phyloP scores from a whole-genome alignment of 2,797 vertebrate species.

The Lithobates sylvaticus region DNA sequence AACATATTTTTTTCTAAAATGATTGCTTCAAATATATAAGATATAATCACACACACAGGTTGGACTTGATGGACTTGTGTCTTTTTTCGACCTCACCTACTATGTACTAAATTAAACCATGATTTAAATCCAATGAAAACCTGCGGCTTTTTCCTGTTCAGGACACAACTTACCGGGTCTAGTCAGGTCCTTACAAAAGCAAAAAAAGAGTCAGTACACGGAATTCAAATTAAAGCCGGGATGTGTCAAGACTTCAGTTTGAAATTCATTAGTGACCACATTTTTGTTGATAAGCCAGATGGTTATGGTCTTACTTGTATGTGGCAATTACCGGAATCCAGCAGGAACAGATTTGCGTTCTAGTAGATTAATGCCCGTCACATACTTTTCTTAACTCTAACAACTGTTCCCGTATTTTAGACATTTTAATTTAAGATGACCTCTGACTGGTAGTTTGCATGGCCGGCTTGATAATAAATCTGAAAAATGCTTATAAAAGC shows the following conservation, averaged over 20 bases:
- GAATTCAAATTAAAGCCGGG: slow-evolving; percentile 7
- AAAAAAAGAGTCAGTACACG: background rate
- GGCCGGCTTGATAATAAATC: slow-evolving; percentile 12
- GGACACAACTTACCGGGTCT: background rate
- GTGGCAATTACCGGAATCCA: slow-evolving; percentile 29
- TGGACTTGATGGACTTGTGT: too few relatives aligned
- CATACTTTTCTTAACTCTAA: slow-evolving; percentile 27
- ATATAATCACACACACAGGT: too few relatives aligned
- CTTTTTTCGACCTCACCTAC: too few relatives aligned
- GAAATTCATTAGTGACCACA: slow-evolving; percentile 39
- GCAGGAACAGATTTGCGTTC: slow-evolving; percentile 18
- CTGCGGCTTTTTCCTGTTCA: background rate
- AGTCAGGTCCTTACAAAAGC: background rate
- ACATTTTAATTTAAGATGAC: slow-evolving; percentile 44
- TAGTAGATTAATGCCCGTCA: slow-evolving; percentile 34
- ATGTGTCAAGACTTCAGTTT: slow-evolving; percentile 12
- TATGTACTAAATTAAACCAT: background rate
- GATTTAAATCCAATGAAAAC: background rate
- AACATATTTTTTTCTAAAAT: background rate
- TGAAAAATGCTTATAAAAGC: slow-evolving; percentile 15
- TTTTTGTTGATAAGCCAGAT: slow-evolving; percentile 45
- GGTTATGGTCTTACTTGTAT: slow-evolving; percentile 19
- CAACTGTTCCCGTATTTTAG: slow-evolving; percentile 36
- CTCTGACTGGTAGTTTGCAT: slow-evolving; percentile 11
- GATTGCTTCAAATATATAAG: background rate